Evolutionary conservation across 2,888 invertebrate genomes (phyloP).

Genomic region (Mythimna ferrago): DNA sequence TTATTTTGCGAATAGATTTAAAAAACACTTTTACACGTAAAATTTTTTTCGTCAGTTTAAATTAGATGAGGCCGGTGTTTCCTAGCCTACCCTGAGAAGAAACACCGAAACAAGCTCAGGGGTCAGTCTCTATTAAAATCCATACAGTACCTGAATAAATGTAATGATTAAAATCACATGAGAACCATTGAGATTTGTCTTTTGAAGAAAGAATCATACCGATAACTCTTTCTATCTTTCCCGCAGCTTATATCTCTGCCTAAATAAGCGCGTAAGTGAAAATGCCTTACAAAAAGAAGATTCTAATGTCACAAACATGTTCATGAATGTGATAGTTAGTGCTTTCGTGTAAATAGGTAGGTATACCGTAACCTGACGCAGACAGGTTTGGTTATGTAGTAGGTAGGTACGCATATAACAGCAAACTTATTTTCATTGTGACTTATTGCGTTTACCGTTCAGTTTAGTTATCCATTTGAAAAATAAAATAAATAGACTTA

Average conservation of each 20-base stretch:
- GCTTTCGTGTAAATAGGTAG: conserved; percentile 59
- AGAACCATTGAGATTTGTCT: no score
- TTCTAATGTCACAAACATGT: conserved; percentile 29
- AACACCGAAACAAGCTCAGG: no score
- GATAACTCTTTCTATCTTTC: no score
- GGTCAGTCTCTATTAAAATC: no score
- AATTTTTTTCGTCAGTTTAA: no score
- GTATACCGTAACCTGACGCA: conserved; percentile 63
- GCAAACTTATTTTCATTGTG: conserved; percentile 71
- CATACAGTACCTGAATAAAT: no score
- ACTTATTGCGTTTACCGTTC: conserved; percentile 78
- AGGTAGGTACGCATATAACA: conserved; percentile 53
- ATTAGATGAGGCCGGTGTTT: no score
- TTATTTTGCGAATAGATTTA: no score
- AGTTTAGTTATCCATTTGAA: conserved; percentile 70
- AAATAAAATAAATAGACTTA: conserved; percentile 74
- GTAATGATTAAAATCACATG: no score
- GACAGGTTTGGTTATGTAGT: conserved; percentile 65
- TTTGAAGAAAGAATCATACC: no score
- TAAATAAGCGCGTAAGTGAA: not conserved
- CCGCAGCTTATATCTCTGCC: not conserved
- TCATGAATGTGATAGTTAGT: conserved; percentile 45
- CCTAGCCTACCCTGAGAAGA: no score
- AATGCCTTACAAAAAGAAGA: conserved; percentile 13
- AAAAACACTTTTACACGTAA: no score